These are phyloP conservation scores for Malurus leucopterus DNA, from an alignment of 2,797 vertebrate genomes.

Conservation along the genomic window DNA sequence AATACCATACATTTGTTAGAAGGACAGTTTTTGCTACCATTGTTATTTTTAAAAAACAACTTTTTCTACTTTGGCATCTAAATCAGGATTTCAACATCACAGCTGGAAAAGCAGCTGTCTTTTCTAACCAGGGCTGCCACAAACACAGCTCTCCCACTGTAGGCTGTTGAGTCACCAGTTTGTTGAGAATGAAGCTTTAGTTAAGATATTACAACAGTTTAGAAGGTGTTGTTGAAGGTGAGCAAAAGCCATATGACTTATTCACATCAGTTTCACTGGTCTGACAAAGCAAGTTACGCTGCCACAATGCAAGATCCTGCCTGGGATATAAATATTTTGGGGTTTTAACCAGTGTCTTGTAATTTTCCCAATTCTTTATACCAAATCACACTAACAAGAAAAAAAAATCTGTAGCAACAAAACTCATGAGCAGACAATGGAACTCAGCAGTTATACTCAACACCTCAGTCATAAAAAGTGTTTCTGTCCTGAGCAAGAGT, in stretches of 20 bases:
- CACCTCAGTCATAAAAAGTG: not conserved
- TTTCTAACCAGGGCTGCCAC: not conserved
- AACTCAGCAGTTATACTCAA: not conserved
- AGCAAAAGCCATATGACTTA: not conserved
- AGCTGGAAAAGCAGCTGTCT: conserved; percentile 32
- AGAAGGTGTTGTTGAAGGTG: not conserved
- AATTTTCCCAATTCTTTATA: not conserved
- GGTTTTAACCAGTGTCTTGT: not conserved
- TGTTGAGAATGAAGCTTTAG: not conserved
- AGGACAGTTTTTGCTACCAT: conserved; percentile 40
- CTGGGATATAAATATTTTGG: not conserved
- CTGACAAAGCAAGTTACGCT: not conserved
- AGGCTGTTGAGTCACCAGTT: not conserved
- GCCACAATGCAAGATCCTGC: not conserved
- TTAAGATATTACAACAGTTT: not conserved
- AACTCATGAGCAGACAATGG: not conserved
- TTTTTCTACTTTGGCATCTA: conserved; percentile 22
- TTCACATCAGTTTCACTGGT: not conserved
- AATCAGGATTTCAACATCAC: conserved; percentile 5
- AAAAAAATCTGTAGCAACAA: not conserved
- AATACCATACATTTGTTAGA: conserved; percentile 50
- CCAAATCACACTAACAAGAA: not conserved
- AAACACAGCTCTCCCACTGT: not conserved
- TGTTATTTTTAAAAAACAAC: not conserved
- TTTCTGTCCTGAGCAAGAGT: not conserved